These are phyloP conservation scores for Ornithoptera priamus DNA, from an alignment of 2,888 invertebrate species.

Conservation along the genomic window DNA sequence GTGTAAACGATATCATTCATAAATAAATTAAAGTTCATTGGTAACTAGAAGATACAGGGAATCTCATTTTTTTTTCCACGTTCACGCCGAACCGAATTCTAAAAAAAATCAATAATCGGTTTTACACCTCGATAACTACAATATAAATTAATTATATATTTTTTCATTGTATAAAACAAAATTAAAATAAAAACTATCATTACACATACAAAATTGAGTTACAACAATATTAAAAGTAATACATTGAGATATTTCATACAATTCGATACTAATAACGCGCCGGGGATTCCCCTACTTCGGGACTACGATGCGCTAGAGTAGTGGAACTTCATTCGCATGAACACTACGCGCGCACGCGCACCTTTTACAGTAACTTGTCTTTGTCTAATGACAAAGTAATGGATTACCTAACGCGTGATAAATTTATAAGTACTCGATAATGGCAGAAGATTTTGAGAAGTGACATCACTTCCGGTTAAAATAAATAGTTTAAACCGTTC, in stretches of 20 bases:
- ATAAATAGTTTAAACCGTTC: constrained; percentile 55
- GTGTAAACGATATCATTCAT: constrained; percentile 8
- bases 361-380: constrained; percentile 52
- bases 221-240: constrained; percentile 47
- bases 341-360: constrained; percentile 28
- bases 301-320: constrained; percentile 21
- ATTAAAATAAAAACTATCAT: constrained; percentile 55
- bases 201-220: constrained; percentile 52
- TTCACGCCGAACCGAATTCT: constrained; percentile 8
- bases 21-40: constrained; percentile 32
- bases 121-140: constrained; percentile 43
- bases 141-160: constrained; percentile 47
- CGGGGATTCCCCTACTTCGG: constrained; percentile 36
- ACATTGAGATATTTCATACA: constrained; percentile 47
- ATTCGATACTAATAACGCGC: constrained; percentile 44
- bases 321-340: constrained; percentile 14
- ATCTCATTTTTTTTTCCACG: constrained; percentile 4
- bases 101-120: constrained; percentile 12
- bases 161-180: constrained; percentile 47
- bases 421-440: constrained; percentile 60
- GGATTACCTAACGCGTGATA: constrained; percentile 44
- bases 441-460: constrained; percentile 51
- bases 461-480: constrained; percentile 54
- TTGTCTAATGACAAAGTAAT: constrained; percentile 48
- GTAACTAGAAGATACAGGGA: constrained; percentile 39